Evolutionary conservation across 1,140 invertebrate species (phyloP), one percentile per base, ranked within the genome.

Genomic region (Drosophila leontia): DNA sequence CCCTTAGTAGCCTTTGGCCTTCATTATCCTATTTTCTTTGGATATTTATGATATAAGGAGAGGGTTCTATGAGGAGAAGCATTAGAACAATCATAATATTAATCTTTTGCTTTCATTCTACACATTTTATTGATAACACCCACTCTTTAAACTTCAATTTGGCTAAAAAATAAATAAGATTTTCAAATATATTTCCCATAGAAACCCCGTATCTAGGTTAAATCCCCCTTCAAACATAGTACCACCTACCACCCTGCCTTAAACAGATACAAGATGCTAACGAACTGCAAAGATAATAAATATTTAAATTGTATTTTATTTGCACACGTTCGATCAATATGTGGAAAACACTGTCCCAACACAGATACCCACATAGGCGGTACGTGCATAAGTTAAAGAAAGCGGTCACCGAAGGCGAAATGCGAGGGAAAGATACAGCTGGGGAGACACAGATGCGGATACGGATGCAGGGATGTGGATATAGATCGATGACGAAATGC

Each of bases 231-330:
- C 1, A 26, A 41, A 41, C 56, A 29, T 37, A 34, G 32, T n/a
- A 4, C 3, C n/a, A 34, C 9, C 64, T 23, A 51, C 44, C 32
- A 8, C 35, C 8, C 44, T 72, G 84, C 26, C 83, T 76, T 81
- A 85, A 88, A 74, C 85, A 85, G 78, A 88, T 85, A 88, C 85
- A 88, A 88, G 85, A 91, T 91, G 88, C 88, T 91, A 91, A 91
- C 88, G 88, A 91, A 91, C 87, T 91, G 83, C 87, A 82, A 88
- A 87, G 78, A 87, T 88, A 91, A 91, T 91, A 91, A 91, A 91
- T 91, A 91, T 91, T 91, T 91, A 91, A 91, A 91, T 91, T 91
- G 87, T 91, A 81, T 91, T 78, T 80, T 91, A 91, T 91, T 91
- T 91, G 87, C 87, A 91, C 87, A 91, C 87, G 83, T 91, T 91